Conservation (phyloP, 2,113 vertebrate species). For the Nanorana parkeri region DNA sequence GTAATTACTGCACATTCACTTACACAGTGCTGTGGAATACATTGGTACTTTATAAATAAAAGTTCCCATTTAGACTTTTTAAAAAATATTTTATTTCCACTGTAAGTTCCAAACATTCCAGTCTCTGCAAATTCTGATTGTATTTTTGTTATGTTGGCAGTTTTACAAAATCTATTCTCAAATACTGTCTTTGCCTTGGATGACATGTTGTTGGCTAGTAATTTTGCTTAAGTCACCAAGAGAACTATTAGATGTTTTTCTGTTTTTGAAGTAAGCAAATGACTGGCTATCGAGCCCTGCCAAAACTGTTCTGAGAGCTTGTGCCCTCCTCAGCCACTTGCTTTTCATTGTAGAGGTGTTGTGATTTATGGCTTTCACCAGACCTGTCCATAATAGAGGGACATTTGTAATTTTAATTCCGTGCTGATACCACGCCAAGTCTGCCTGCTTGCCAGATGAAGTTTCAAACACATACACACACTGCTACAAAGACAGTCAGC, state of each 20-base stretch:
- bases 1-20: no score
- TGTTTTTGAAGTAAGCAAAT: slow-evolving; percentile 26
- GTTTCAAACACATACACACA: slow-evolving; percentile 29
- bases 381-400: slow-evolving; percentile 55
- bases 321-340: slow-evolving; percentile 19
- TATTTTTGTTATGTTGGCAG: not conserved
- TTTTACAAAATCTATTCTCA: not conserved
- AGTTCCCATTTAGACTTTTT: no score
- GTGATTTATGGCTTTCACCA: slow-evolving; percentile 52
- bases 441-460: slow-evolving; percentile 28
- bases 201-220: slow-evolving; percentile 11
- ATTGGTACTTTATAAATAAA: no score
- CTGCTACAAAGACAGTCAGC: not conserved
- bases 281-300: not conserved
- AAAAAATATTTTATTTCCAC: no score
- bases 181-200: not conserved
- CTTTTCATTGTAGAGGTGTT: slow-evolving; percentile 5
- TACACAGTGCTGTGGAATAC: no score
- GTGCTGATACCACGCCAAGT: slow-evolving; percentile 32
- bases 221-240: not conserved
- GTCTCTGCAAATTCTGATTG: not conserved
- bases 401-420: slow-evolving; percentile 54
- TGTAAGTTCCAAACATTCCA: not conserved
- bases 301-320: not conserved
- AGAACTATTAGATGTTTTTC: slow-evolving; percentile 18